Evolutionary conservation across 2,797 vertebrate species (phyloP).

Genomic region (Carcharodon carcharias): DNA sequence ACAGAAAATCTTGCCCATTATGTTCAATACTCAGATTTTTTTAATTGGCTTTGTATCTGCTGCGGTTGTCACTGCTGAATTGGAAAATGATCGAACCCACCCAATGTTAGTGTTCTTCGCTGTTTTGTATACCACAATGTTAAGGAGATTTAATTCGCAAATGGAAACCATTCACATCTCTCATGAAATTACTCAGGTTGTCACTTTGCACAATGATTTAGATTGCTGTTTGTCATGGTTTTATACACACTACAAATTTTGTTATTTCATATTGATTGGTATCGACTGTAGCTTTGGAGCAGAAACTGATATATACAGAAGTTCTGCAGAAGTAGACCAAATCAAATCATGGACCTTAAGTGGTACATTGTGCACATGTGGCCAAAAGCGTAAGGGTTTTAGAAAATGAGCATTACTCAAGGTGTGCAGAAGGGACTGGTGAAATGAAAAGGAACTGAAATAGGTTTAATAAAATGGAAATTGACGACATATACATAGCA

Average conservation of each 20-base stretch:
- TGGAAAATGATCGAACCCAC: slow-evolving; percentile 44
- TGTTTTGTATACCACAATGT: slow-evolving; percentile 48
- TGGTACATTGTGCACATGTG: background rate
- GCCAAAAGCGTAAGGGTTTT: background rate
- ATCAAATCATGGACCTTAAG: background rate
- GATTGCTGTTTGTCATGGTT: slow-evolving; percentile 48
- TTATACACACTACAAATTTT: slow-evolving; percentile 50
- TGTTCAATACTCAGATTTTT: background rate
- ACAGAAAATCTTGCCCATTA: background rate
- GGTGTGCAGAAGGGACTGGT: background rate
- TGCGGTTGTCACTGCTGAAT: slow-evolving; percentile 47
- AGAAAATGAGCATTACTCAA: background rate
- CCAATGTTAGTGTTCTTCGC: slow-evolving; percentile 43
- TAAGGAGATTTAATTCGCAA: slow-evolving; percentile 48
- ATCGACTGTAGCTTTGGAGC: slow-evolving; percentile 44
- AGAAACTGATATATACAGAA: background rate
- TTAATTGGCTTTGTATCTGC: background rate
- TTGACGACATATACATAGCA: background rate
- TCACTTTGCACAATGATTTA: slow-evolving; percentile 52
- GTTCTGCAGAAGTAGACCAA: background rate
- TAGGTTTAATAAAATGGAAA: background rate
- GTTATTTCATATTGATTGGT: slow-evolving; percentile 48
- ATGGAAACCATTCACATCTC: slow-evolving; percentile 48
- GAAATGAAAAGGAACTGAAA: background rate
- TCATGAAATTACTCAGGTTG: slow-evolving; percentile 52